Conservation (phyloP, 2,888 invertebrate species). For the Meloe dianella region DNA sequence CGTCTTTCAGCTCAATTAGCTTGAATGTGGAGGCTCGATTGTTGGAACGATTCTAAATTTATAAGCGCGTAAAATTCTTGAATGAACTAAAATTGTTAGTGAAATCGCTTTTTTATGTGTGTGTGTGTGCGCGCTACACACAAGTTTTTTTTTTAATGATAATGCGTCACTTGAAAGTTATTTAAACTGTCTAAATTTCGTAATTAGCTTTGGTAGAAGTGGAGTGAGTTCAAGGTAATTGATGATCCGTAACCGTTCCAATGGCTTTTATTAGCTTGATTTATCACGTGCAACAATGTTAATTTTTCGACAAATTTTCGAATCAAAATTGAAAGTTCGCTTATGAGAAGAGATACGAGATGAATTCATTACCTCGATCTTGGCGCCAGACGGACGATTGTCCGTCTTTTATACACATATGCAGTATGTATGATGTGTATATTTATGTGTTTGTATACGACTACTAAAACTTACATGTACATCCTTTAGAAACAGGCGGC, state of each 20-base stretch:
- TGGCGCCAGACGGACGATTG: slow-evolving; percentile 2
- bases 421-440: background rate
- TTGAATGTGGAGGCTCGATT: background rate
- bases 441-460: background rate
- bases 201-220: background rate
- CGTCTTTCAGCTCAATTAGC: background rate
- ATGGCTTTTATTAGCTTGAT: background rate
- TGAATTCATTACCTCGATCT: background rate
- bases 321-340: background rate
- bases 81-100: background rate
- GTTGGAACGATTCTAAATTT: background rate
- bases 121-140: too few species aligned
- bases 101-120: background rate
- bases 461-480: background rate
- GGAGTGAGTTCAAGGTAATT: background rate
- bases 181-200: slow-evolving; percentile 1
- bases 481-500: background rate
- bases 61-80: background rate
- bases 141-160: background rate
- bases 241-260: slow-evolving; percentile 1
- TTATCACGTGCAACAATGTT: background rate
- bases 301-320: background rate
- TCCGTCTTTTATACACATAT: background rate
- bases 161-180: background rate
- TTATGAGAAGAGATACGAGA: background rate